Base-by-base conservation (phyloP, 2,888 invertebrate species). In the Chymomyza amoena region DNA sequence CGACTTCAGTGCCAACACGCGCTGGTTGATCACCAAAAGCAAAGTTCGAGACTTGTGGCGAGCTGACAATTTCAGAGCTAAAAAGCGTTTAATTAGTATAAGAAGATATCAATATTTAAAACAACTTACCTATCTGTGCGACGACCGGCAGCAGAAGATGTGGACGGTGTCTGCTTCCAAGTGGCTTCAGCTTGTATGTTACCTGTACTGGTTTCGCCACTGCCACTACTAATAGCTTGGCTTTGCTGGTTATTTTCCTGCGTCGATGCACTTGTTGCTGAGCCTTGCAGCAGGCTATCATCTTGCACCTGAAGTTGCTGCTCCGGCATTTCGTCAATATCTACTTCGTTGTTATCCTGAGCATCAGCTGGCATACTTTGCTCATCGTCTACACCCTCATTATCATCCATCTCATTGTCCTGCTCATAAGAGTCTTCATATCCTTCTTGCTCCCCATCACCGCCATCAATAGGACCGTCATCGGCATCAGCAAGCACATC, bases 221-320 rank as follows among this genome's bases (percentile, higher is more conserved):
- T 96, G 87, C 96, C 96, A 91, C 96, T 96, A 90, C 96, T 96
- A 77, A 96, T 96, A 64, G 96, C 94, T 89, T 96, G 94, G 72
- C 94, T 95, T 90, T 94, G 94, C 81, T 92, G 93, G 65, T 91
- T 89, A 78, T 92, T 92, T 36, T 92, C 92, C 68, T 92, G 91
- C 0, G 80, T 78, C 36, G 87, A 79, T 5, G 70, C 82, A 15
- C 80, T 82, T 15, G 76, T 84, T 1, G 81, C 73, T 1, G 76
- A 73, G 5, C 72, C 77, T 1, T 71, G 80, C 5, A 72, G 82
- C 39, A 78, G 83, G 16, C 69, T 75, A 32, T 84, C 83, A 1
- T 72, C 78, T 51, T 81, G 81, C 0, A 52, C 96, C 92, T 93
- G 95, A 80, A 94, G 93, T 28, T 80, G 83, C 36, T 93, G 93